A percentile compares a stretch with the other conserved stretches of the same genome.
Conservation (phyloP, 2,888 invertebrate species). For the Heteromurus nitidus region DNA sequence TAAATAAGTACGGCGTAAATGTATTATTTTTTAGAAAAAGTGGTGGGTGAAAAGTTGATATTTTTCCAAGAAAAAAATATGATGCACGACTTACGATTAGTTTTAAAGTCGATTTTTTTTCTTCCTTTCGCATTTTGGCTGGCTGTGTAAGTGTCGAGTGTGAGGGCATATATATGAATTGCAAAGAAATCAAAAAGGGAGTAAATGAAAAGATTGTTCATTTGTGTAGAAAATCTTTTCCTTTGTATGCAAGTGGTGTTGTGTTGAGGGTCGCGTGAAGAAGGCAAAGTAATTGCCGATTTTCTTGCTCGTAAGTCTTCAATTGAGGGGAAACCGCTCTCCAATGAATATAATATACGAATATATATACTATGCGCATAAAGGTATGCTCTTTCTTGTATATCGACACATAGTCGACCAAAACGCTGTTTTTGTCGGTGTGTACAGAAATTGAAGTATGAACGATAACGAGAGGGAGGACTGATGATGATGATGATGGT, state of each 20-base stretch:
- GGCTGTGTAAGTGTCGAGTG: background rate
- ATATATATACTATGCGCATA: no score
- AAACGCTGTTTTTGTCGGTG: no score
- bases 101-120: background rate
- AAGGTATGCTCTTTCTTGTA: no score
- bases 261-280: conserved; percentile 60
- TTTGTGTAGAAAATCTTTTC: conserved; percentile 60
- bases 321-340: conserved; percentile 63
- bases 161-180: background rate
- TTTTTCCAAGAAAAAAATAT: background rate
- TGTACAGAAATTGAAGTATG: no score
- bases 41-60: no score
- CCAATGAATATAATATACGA: conserved; percentile 52
- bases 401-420: no score
- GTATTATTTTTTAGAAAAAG: no score
- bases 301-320: conserved; percentile 63
- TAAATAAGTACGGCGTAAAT: no score
- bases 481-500: background rate
- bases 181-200: conserved; percentile 37
- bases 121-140: background rate
- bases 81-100: no score
- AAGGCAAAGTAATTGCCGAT: conserved; percentile 65
- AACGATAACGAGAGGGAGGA: conserved; percentile 3
- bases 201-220: conserved; percentile 64
- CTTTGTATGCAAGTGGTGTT: conserved; percentile 58